Percentiles rank a stretch among this genome's conserved stretches.
phyloP scores from a whole-genome alignment of 2,113 vertebrate species.

The Myocastor coypus region DNA sequence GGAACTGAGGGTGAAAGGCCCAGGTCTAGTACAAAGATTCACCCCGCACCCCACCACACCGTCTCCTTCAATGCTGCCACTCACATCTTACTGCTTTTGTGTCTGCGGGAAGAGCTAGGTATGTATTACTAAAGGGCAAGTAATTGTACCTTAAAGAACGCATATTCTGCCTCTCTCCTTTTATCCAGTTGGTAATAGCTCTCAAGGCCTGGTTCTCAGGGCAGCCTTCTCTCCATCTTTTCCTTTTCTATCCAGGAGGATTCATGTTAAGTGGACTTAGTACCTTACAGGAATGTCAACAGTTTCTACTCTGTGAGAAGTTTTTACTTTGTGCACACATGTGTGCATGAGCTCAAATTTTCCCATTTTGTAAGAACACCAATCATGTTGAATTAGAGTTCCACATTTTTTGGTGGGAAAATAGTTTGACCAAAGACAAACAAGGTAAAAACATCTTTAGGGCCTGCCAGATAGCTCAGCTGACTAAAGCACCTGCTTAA shows the following conservation, averaged over 20 bases:
- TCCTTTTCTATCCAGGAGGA: background rate
- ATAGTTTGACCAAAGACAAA: too few species aligned
- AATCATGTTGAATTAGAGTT: too few species aligned
- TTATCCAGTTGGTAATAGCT: background rate
- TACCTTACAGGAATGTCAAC: background rate
- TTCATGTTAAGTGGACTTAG: background rate
- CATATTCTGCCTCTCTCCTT: background rate
- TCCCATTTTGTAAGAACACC: too few species aligned
- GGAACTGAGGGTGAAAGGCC: background rate
- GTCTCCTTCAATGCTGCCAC: background rate
- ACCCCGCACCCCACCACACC: too few species aligned
- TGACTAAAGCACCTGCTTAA: background rate
- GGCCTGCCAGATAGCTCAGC: too few species aligned
- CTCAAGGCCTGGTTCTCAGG: background rate
- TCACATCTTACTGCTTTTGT: background rate
- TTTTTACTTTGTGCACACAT: too few species aligned
- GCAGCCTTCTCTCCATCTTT: background rate
- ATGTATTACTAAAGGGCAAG: background rate
- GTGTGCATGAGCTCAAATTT: too few species aligned
- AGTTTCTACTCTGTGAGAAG: slow-evolving; percentile 17
- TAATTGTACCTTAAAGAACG: background rate
- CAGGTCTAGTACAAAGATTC: background rate
- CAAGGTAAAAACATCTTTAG: too few species aligned
- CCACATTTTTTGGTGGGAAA: too few species aligned
- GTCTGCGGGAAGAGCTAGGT: background rate